Evolutionary conservation across 2,113 vertebrate species (phyloP), one percentile per base, ranked within the genome.

Genomic region (Gallinago paraguaiae): DNA sequence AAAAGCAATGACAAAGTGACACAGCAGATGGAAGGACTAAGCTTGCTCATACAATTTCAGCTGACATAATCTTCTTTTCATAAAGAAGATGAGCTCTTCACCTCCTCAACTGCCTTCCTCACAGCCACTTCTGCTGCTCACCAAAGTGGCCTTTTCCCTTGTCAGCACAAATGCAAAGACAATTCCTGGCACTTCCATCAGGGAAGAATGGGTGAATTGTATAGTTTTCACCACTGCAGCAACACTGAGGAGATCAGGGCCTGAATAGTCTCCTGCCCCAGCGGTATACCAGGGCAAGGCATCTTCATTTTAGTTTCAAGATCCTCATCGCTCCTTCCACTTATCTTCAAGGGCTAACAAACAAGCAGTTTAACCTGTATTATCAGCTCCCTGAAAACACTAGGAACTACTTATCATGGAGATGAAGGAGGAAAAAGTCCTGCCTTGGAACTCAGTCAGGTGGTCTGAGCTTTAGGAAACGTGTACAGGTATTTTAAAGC

Each of bases 381-480:
- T 30, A 86, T 74, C 74, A 88, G 18, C n/a, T 68, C 77, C 75
- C 63, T 30, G 39, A 76, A 94, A 81, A 64, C 6, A 75, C 3
- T 11, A 74, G 33, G 22, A 75, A 80, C 46, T 50, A 39, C 0
- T 0, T 35, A 64, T 39, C 37, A 39, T 1, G 19, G 57, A 79
- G 31, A 46, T 24, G 18, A 41, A 84, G 57, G 43, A 64, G 39
- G 24, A 31, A 78, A 24, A 81, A 61, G 22, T 25, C 31, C 56
- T 53, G 51, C 41, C 64, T 57, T 71, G 51, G 68, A 57, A 69
- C 25, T 69, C 54, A 86, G 37, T 43, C 33, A 65, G 67, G 24
- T 30, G 18, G 19, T 10, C 20, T 1, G 7, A 76, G 74, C 64
- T 94, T 82, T 79, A 48, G 28, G 37, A 92, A 83, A 64, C 6